Evolutionary conservation across 1,140 invertebrate species (phyloP).

Genomic region (Chlorops oryzae): DNA sequence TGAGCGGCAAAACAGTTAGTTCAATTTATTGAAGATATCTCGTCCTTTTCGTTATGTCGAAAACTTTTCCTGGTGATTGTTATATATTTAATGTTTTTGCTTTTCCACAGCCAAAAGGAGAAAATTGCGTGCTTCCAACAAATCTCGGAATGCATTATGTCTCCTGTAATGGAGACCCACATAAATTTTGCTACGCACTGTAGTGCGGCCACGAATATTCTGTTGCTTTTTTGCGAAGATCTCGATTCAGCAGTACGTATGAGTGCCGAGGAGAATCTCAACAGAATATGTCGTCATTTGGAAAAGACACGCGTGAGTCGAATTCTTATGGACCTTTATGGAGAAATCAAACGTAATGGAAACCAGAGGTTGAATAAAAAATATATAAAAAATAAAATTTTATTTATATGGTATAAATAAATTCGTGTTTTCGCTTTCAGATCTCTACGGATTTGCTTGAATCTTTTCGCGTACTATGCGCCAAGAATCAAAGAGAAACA

Average conservation of each 20-base stretch:
- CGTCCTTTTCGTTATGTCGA: too few relatives aligned
- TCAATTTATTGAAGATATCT: too few relatives aligned
- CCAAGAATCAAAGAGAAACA: constrained; percentile 65
- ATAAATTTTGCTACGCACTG: constrained; percentile 63
- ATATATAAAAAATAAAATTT: too few relatives aligned
- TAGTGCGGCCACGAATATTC: constrained; percentile 63
- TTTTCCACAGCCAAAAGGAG: constrained; percentile 58
- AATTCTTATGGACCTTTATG: constrained; percentile 72
- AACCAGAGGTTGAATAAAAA: constrained; percentile 32
- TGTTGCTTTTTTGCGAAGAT: constrained; percentile 69
- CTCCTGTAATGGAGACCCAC: constrained; percentile 50
- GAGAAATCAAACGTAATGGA: constrained; percentile 75
- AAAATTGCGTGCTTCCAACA: constrained; percentile 63
- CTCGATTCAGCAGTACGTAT: constrained; percentile 69
- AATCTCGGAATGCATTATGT: constrained; percentile 63
- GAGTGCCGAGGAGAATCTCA: constrained; percentile 73
- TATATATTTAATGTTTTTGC: too few relatives aligned
- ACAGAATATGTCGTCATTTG: constrained; percentile 67
- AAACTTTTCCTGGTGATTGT: too few relatives aligned
- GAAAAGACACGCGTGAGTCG: constrained; percentile 55
- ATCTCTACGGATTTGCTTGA: constrained; percentile 65
- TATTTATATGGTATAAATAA: neutral
- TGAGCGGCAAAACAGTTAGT: too few relatives aligned
- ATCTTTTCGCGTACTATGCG: constrained; percentile 67
- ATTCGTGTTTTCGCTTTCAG: constrained; percentile 46